phyloP scores from a whole-genome alignment of 64 coral and sea anemone genomes.

The Porites lutea region DNA sequence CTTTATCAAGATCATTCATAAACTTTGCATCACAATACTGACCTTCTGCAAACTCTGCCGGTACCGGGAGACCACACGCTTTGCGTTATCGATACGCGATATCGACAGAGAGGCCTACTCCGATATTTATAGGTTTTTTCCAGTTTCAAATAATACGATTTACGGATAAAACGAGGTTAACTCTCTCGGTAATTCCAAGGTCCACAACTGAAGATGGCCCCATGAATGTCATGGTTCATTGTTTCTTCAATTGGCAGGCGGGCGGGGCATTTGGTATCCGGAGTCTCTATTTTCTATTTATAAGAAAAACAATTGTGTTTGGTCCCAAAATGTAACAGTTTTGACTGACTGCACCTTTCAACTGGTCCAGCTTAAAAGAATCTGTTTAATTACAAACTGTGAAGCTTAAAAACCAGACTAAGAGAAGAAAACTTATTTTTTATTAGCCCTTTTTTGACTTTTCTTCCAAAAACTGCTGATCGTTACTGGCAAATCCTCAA shows the following conservation, averaged over 20 bases:
- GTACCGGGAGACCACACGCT: background rate
- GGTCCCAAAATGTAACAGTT: background rate
- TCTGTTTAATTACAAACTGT: too few relatives aligned
- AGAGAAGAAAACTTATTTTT: too few relatives aligned
- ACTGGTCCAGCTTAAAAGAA: background rate
- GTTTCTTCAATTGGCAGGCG: background rate
- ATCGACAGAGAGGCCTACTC: background rate
- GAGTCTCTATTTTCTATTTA: background rate
- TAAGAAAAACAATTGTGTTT: conserved; percentile 21
- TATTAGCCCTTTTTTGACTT: too few relatives aligned
- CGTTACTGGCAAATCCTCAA: too few relatives aligned
- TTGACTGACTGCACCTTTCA: background rate
- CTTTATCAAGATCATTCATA: background rate
- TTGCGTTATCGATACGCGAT: background rate
- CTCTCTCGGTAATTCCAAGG: background rate
- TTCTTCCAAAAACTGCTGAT: too few relatives aligned
- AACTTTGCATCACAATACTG: background rate
- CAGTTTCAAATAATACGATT: background rate
- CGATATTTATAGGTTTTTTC: too few relatives aligned
- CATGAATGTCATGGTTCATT: conserved; percentile 10
- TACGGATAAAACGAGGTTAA: background rate
- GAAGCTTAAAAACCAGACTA: too few relatives aligned
- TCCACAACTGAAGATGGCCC: background rate
- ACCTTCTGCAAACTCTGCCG: background rate
- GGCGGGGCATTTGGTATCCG: background rate